phyloP scores from a whole-genome alignment of 2,888 invertebrate genomes.

The Orchestes rusci region DNA sequence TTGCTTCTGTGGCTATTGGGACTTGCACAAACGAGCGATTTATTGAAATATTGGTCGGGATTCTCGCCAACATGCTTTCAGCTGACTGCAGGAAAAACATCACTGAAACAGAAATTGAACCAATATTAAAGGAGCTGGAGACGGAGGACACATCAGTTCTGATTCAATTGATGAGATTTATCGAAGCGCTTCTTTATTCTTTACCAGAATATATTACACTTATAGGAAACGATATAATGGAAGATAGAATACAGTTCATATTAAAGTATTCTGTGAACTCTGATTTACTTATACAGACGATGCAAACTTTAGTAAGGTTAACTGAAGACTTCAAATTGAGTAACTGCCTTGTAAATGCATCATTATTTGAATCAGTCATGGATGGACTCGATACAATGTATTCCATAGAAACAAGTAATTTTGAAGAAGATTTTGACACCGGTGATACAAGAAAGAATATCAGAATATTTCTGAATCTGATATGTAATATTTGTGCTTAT shows the following conservation, averaged over 20 bases:
- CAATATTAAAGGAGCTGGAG: constrained; percentile 51
- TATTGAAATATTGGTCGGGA: constrained; percentile 75
- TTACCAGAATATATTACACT: constrained; percentile 47
- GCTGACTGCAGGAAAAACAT: constrained; percentile 52
- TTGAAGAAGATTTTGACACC: constrained; percentile 28
- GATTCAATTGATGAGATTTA: constrained; percentile 64
- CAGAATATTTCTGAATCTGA: constrained; percentile 31
- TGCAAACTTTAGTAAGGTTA: constrained; percentile 49
- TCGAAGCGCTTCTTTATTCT: constrained; percentile 44
- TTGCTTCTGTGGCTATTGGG: constrained; percentile 53
- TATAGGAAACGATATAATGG: constrained; percentile 46
- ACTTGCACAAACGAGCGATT: constrained; percentile 54
- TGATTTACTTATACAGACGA: constrained; percentile 50
- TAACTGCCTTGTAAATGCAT: constrained; percentile 24
- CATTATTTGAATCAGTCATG: constrained; percentile 28
- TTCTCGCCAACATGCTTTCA: constrained; percentile 74
- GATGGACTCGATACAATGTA: constrained; percentile 29
- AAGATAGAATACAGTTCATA: constrained; percentile 60
- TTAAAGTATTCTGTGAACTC: constrained; percentile 66
- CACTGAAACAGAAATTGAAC: constrained; percentile 49
- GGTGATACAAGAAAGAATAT: constrained; percentile 26
- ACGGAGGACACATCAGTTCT: constrained; percentile 65
- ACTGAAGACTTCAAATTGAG: constrained; percentile 31
- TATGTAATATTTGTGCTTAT: constrained; percentile 34
- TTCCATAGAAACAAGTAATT: constrained; percentile 24